Percentiles rank a stretch among this genome's conserved stretches.
Conservation (phyloP, 2,888 invertebrate genomes). For the Hipparchia sbordonii region DNA sequence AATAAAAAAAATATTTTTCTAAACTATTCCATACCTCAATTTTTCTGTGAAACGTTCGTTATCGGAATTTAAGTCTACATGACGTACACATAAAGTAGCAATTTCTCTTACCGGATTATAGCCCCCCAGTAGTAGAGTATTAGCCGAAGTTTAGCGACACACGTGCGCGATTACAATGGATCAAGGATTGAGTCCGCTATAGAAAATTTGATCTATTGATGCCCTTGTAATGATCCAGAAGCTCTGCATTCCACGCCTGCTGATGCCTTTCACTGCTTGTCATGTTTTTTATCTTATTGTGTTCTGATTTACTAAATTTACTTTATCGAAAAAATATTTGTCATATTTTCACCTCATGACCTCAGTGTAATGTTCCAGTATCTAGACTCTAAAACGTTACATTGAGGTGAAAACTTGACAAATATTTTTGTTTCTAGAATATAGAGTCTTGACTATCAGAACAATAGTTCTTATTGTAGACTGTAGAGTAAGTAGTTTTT, state of each 20-base stretch:
- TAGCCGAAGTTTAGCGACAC: constrained; percentile 36
- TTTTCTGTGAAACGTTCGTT: not conserved
- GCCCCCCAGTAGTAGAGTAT: constrained; percentile 21
- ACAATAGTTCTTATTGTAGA: no score
- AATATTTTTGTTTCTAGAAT: no score
- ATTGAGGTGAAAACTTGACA: no score
- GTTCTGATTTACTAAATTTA: not conserved
- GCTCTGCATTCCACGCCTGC: constrained; percentile 20
- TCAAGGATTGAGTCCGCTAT: constrained; percentile 39
- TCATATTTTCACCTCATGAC: no score
- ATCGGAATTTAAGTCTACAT: not conserved
- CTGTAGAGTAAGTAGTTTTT: no score
- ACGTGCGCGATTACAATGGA: constrained; percentile 45
- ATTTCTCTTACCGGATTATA: constrained; percentile 3
- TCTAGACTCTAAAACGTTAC: no score
- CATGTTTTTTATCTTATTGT: constrained; percentile 5
- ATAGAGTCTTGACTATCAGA: no score
- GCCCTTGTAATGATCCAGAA: constrained; percentile 26
- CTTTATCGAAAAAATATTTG: no score
- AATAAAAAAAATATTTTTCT: constrained; percentile 13
- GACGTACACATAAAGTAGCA: constrained; percentile 2
- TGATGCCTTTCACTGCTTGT: constrained; percentile 21
- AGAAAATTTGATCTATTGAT: constrained; percentile 44
- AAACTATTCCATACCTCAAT: constrained; percentile 4
- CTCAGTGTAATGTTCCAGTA: no score